These are phyloP conservation scores for Styela clava DNA, from an alignment of 23 tunicate species.

Conservation along the genomic window DNA sequence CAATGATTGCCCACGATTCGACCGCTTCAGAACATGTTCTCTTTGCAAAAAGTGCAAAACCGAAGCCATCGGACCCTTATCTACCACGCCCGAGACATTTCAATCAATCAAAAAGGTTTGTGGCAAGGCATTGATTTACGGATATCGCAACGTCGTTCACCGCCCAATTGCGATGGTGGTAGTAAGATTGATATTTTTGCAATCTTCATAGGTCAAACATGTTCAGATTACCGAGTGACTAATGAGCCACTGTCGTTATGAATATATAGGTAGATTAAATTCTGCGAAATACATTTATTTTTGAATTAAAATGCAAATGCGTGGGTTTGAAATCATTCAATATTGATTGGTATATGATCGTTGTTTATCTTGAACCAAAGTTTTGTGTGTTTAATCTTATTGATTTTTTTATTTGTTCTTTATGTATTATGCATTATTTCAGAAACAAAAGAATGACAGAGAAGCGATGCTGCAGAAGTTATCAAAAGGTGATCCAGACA, in stretches of 20 bases:
- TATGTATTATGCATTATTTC: too few relatives aligned
- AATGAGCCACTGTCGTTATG: neutral
- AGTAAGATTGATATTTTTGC: neutral
- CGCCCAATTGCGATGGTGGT: neutral
- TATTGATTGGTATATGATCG: too few relatives aligned
- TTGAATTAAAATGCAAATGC: too few relatives aligned
- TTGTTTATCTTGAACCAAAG: too few relatives aligned
- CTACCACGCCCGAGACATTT: conserved; percentile 12
- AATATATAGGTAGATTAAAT: too few relatives aligned
- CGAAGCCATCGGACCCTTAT: neutral
- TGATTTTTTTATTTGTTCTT: too few relatives aligned
- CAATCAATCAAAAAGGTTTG: neutral
- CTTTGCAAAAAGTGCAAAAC: neutral
- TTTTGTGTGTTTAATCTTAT: too few relatives aligned
- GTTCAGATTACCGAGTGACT: neutral
- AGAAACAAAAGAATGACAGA: conserved; percentile 65
- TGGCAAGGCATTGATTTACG: neutral
- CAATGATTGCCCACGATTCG: neutral
- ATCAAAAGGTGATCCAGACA: conserved; percentile 42
- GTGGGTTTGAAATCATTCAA: too few relatives aligned
- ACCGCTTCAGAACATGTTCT: neutral
- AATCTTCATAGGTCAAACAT: neutral
- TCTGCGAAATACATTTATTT: too few relatives aligned
- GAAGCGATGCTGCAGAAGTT: conserved; percentile 55
- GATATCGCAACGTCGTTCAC: neutral